Conservation (phyloP, 2,113 vertebrate species). For the Aepyceros melampus region DNA sequence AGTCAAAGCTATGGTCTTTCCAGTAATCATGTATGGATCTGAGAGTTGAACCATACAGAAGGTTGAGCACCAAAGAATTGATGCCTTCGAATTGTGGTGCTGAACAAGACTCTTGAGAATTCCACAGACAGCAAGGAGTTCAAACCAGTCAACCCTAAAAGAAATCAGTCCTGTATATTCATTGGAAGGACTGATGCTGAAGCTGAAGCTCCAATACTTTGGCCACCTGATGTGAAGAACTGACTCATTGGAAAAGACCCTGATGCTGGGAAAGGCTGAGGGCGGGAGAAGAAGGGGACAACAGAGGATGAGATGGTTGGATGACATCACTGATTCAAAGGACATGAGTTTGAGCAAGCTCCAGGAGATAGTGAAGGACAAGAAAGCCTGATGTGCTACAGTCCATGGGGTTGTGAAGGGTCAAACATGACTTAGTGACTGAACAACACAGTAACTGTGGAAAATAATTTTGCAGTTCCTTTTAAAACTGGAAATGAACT, state of each 20-base stretch:
- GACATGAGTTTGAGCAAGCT: background rate
- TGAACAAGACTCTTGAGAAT: background rate
- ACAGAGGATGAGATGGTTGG: background rate
- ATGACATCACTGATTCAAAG: background rate
- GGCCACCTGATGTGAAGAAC: background rate
- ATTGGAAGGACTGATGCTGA: background rate
- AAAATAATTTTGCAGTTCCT: background rate
- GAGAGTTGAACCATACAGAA: background rate
- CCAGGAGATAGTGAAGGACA: background rate
- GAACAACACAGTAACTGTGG: background rate
- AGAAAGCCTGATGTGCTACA: background rate
- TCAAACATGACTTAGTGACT: background rate
- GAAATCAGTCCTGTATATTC: background rate
- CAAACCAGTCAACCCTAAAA: background rate
- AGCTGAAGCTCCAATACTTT: background rate
- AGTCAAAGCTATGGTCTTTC: background rate
- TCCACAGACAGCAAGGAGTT: background rate
- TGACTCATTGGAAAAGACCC: background rate
- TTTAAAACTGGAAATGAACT: slow-evolving; percentile 8
- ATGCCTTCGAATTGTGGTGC: background rate
- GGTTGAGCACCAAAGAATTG: background rate
- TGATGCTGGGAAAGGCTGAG: background rate
- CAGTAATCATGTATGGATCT: background rate
- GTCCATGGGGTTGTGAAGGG: background rate
- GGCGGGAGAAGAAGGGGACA: background rate